Evolutionary conservation across 1,140 invertebrate genomes (phyloP).

Genomic region (Amyelois transitella): DNA sequence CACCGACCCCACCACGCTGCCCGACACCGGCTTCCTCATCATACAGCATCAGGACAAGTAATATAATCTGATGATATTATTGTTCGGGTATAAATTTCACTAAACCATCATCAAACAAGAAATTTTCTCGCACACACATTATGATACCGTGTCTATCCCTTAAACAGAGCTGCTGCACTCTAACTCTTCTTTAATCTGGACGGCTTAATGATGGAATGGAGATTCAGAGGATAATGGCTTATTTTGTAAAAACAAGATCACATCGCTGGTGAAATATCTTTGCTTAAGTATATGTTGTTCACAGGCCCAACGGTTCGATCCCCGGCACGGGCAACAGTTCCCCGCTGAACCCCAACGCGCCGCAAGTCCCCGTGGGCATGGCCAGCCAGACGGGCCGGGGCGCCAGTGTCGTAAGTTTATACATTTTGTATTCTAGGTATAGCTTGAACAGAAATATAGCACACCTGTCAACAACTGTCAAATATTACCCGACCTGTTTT

Average conservation of each 20-base stretch:
- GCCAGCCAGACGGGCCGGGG: slow-evolving; percentile 91
- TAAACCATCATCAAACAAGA: too few relatives aligned
- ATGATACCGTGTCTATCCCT: too few relatives aligned
- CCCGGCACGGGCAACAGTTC: slow-evolving; percentile 64
- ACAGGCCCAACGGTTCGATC: slow-evolving; percentile 45
- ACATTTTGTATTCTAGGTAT: background rate
- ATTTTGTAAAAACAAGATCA: background rate
- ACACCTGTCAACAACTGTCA: too few relatives aligned
- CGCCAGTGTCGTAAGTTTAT: slow-evolving; percentile 86
- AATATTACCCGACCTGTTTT: too few relatives aligned
- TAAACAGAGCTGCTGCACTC: too few relatives aligned
- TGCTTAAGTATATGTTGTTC: background rate
- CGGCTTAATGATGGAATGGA: too few relatives aligned
- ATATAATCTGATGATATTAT: background rate
- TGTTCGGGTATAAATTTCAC: too few relatives aligned
- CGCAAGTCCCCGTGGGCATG: slow-evolving; percentile 76
- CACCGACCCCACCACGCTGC: slow-evolving; percentile 84
- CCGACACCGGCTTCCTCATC: slow-evolving; percentile 90
- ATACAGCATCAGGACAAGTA: slow-evolving; percentile 91
- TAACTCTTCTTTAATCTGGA: too few relatives aligned
- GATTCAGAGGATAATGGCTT: background rate
- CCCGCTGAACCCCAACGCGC: slow-evolving; percentile 74
- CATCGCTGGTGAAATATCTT: too few relatives aligned
- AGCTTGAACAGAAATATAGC: background rate
- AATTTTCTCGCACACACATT: too few relatives aligned